Evolutionary conservation across 2,888 invertebrate species (phyloP).

Genomic region (Lathronympha strigana): DNA sequence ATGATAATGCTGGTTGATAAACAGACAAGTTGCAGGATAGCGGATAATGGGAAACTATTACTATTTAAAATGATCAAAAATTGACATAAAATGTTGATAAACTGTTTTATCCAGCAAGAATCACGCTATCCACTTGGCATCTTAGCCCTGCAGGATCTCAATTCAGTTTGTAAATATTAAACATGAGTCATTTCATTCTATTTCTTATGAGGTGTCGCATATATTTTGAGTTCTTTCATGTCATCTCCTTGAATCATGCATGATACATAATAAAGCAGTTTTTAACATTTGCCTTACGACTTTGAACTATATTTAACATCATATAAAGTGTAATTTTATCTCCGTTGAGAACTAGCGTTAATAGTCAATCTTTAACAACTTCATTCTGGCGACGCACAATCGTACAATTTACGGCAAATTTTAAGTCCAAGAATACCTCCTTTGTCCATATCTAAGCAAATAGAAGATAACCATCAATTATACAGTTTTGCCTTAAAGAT

Average conservation of each 20-base stretch:
- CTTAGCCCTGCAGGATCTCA: neutral
- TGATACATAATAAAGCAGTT: neutral
- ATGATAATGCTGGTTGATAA: too few relatives aligned
- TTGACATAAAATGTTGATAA: too few relatives aligned
- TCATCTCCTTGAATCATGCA: neutral
- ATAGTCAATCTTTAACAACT: neutral
- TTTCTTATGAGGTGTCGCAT: neutral
- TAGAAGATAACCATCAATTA: slow-evolving; percentile 33
- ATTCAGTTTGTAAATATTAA: neutral
- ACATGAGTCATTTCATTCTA: neutral
- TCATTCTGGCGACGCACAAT: slow-evolving; percentile 3
- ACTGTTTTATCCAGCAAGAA: too few relatives aligned
- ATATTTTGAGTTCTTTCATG: neutral
- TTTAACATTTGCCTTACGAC: neutral
- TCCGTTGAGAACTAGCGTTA: neutral
- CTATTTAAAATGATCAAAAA: too few relatives aligned
- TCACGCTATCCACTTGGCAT: too few relatives aligned
- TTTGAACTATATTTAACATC: neutral
- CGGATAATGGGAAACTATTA: too few relatives aligned
- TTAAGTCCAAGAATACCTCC: neutral
- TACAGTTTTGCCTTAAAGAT: slow-evolving; percentile 39
- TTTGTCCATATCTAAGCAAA: slow-evolving; percentile 33
- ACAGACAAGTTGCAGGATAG: too few relatives aligned
- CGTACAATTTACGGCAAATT: neutral
- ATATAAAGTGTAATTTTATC: neutral